phyloP scores from a whole-genome alignment of 2,113 vertebrate genomes.

The Eonycteris spelaea region DNA sequence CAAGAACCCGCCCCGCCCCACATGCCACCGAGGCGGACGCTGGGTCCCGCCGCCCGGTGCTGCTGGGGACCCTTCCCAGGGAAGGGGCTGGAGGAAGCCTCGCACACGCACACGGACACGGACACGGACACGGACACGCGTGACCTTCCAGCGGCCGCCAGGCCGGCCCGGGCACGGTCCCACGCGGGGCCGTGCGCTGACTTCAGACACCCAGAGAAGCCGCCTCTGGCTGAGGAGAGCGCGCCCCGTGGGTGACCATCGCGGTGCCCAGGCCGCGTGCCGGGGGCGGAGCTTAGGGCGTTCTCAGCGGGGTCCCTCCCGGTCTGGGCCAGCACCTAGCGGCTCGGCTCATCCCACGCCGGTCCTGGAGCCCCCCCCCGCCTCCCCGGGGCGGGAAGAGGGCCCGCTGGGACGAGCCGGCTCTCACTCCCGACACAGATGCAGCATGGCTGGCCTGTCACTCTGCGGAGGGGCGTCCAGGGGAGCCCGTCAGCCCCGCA shows the following conservation, averaged over 20 bases:
- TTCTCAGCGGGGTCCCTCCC: neutral
- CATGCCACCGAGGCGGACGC: neutral
- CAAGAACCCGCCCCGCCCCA: constrained; percentile 36
- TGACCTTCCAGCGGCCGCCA: constrained; percentile 74
- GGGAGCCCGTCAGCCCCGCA: neutral
- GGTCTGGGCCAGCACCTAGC: no score
- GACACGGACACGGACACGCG: constrained; percentile 27
- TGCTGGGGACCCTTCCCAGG: neutral
- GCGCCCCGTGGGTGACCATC: accelerated
- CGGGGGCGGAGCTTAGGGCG: neutral
- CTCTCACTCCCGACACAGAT: no score
- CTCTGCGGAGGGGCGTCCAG: accelerated
- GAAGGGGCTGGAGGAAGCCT: neutral
- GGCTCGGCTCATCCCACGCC: no score
- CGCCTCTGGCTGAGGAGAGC: neutral
- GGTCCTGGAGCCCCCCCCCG: neutral
- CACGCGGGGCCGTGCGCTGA: constrained; percentile 66
- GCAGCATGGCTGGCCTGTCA: no score
- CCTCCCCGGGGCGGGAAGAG: no score
- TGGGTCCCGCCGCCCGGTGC: accelerated
- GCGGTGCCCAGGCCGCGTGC: neutral
- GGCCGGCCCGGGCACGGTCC: constrained; percentile 76
- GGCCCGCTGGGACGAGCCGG: no score
- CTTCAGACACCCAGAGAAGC: constrained; percentile 67
- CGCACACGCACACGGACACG: neutral